A percentile compares a stretch with the other conserved stretches of the same genome.
Conservation (phyloP, 2,113 vertebrate genomes). For the Solenodon paradoxus region DNA sequence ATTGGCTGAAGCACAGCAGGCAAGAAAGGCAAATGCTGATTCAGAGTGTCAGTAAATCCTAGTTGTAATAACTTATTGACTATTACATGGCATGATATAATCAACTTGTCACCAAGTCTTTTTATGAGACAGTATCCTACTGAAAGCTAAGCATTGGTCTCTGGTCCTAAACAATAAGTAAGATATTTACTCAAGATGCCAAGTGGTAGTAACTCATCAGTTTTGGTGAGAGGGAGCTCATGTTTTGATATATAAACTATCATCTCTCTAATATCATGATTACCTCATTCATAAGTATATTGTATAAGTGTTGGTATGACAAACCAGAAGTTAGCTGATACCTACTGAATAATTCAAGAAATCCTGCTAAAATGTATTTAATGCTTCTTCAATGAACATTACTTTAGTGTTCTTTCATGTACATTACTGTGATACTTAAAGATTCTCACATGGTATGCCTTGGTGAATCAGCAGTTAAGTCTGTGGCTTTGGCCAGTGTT, state of each 20-base stretch:
- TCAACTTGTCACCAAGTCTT: background rate
- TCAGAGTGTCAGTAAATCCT: background rate
- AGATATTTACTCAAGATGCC: background rate
- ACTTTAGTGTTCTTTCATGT: background rate
- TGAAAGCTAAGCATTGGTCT: background rate
- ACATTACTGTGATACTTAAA: background rate
- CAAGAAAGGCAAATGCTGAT: conserved; percentile 19
- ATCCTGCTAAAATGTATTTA: background rate
- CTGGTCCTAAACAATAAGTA: background rate
- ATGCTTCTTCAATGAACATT: background rate
- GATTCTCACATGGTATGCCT: background rate
- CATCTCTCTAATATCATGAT: background rate
- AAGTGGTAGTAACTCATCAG: background rate
- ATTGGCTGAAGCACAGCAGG: background rate
- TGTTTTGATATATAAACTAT: background rate
- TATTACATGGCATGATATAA: background rate
- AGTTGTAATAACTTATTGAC: background rate
- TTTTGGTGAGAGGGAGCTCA: background rate
- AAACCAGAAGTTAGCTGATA: background rate
- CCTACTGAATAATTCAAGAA: background rate
- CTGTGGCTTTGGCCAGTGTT: too few species aligned
- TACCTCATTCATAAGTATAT: background rate
- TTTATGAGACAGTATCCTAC: background rate
- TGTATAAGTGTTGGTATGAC: background rate
- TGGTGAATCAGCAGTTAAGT: too few species aligned